These are phyloP conservation scores for Schizaphis graminum DNA, from an alignment of 2,888 invertebrate species.

Conservation along the genomic window DNA sequence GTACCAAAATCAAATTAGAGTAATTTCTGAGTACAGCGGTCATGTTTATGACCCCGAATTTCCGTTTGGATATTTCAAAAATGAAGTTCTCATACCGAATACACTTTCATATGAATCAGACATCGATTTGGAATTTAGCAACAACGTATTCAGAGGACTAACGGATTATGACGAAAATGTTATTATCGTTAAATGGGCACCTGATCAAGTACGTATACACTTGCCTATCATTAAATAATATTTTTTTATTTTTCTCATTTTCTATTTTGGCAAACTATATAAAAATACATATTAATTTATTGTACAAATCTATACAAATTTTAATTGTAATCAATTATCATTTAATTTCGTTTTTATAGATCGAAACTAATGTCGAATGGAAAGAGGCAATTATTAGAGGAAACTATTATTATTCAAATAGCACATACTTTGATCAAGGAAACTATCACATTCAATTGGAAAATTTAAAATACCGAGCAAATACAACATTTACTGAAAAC, in stretches of 20 bases:
- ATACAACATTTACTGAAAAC: neutral
- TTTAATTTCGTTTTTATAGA: neutral
- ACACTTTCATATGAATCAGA: neutral
- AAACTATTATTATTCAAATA: constrained; percentile 7
- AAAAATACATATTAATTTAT: neutral
- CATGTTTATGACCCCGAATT: neutral
- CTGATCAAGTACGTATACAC: neutral
- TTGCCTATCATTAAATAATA: neutral
- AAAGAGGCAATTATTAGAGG: neutral
- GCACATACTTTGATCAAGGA: constrained; percentile 6
- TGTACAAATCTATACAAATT: neutral
- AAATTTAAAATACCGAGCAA: neutral
- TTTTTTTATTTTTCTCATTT: neutral
- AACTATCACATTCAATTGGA: constrained; percentile 30
- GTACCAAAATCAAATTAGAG: neutral
- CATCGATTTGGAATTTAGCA: neutral
- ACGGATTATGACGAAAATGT: neutral
- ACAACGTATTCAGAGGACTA: neutral
- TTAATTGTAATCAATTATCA: neutral
- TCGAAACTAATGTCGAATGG: constrained; percentile 20
- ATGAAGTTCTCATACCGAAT: neutral
- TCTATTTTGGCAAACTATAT: neutral
- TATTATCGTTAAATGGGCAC: constrained; percentile 14
- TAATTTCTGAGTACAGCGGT: constrained; percentile 25
- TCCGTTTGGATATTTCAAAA: neutral